phyloP scores from a whole-genome alignment of 2,797 vertebrate genomes.

The Eospalax fontanierii region DNA sequence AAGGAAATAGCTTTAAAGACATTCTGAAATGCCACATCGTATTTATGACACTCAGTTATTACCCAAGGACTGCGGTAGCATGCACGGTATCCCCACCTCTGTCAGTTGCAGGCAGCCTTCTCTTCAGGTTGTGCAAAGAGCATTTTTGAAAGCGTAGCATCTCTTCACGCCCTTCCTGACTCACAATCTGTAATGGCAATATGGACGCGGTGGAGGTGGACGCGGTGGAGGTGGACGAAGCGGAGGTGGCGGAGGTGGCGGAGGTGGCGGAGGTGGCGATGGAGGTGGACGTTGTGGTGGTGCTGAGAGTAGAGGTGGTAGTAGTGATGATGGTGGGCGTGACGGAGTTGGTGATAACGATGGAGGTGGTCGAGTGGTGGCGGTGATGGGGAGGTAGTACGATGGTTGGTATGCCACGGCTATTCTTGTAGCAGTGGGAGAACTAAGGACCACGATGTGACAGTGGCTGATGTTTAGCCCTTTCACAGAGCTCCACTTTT shows the following conservation, averaged over 20 bases:
- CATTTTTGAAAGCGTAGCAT: background rate
- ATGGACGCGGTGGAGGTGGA: background rate
- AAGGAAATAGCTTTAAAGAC: conserved; percentile 82
- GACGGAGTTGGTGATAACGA: background rate
- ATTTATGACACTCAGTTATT: conserved; percentile 71
- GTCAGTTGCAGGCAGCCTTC: background rate
- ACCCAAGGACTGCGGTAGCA: conserved; percentile 1
- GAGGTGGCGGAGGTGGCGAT: background rate
- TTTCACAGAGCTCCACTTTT: background rate
- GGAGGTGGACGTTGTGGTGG: background rate
- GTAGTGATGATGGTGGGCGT: too few relatives aligned
- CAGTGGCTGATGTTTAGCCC: background rate
- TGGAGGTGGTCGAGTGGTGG: too few relatives aligned
- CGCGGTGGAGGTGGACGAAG: too few relatives aligned
- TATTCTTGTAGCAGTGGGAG: background rate
- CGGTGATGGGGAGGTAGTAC: too few relatives aligned
- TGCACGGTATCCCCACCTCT: too few relatives aligned
- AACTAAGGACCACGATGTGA: background rate
- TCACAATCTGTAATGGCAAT: background rate
- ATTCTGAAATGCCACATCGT: conserved; percentile 76
- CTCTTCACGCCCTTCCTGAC: background rate
- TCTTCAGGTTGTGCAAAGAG: background rate
- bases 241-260: background rate
- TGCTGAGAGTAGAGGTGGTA: too few relatives aligned
- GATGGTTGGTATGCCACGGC: background rate